Evolutionary conservation across 2,888 invertebrate genomes (phyloP).

Genomic region (Ypsolopha scabrella): DNA sequence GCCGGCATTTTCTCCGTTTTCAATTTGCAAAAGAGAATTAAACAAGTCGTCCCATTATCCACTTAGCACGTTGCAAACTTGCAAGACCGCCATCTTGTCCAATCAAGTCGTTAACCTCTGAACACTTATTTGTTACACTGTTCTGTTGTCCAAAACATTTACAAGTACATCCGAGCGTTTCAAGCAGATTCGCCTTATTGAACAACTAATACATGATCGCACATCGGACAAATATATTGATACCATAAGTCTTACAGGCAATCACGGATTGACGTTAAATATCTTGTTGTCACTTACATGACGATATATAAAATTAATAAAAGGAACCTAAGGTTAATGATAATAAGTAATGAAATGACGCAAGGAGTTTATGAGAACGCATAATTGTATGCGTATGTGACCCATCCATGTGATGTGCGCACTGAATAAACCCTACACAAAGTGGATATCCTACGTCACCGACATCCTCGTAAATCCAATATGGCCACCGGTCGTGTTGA

Average conservation of each 20-base stretch:
- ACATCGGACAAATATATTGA: no score
- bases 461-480: constrained; percentile 25
- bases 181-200: no score
- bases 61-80: constrained; percentile 45
- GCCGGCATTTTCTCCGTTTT: neutral
- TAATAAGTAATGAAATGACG: neutral
- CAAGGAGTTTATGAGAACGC: neutral
- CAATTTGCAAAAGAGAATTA: constrained; percentile 17
- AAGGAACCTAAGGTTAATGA: no score
- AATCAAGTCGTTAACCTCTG: constrained; percentile 62
- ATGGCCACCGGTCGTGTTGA: constrained; percentile 43
- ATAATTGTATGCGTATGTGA: no score
- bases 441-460: constrained; percentile 26
- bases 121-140: constrained; percentile 11
- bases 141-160: neutral
- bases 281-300: no score
- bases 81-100: constrained; percentile 53
- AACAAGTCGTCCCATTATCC: constrained; percentile 41
- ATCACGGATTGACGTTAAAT: no score
- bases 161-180: neutral
- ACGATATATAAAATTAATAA: no score
- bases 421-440: neutral
- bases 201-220: no score
- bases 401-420: neutral
- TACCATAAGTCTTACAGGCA: no score